Conservation (phyloP, 2,888 invertebrate species). For the Drosophila greeni region DNA sequence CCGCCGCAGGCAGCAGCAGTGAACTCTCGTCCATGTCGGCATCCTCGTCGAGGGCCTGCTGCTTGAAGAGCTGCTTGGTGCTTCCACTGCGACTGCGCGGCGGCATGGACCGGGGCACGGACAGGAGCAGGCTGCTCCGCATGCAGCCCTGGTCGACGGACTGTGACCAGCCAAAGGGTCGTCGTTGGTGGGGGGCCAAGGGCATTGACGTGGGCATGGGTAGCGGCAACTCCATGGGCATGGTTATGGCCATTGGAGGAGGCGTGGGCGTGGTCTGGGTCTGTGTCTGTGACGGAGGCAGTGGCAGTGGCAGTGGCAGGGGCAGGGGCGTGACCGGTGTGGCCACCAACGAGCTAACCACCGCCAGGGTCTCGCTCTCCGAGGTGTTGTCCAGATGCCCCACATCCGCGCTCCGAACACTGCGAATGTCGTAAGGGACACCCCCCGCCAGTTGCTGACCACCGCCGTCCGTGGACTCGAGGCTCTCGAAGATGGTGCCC, state of each 20-base stretch:
- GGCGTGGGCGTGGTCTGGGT: conserved; percentile 8
- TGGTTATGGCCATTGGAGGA: conserved; percentile 12
- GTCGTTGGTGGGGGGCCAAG: conserved; percentile 38
- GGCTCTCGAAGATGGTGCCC: conserved; percentile 79
- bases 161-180: conserved; percentile 75
- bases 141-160: conserved; percentile 76
- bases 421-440: conserved; percentile 68
- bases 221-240: conserved; percentile 13
- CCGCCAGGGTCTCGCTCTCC: conserved; percentile 42
- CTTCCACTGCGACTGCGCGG: conserved; percentile 79
- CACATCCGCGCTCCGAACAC: conserved; percentile 76
- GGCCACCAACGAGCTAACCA: conserved; percentile 50
- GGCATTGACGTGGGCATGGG: conserved; percentile 19
- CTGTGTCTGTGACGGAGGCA: too few species aligned
- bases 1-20: conserved; percentile 77
- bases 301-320: conserved; percentile 4
- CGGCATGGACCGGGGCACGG: conserved; percentile 78
- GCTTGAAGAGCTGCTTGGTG: conserved; percentile 82
- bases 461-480: conserved; percentile 75
- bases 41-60: conserved; percentile 81
- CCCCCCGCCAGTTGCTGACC: conserved; percentile 14
- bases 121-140: conserved; percentile 71
- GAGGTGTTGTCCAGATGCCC: conserved; percentile 34
- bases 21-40: conserved; percentile 80
- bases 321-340: conserved; percentile 34